Conservation (phyloP, 1,140 invertebrate genomes). For the Chionoecetes opilio region DNA sequence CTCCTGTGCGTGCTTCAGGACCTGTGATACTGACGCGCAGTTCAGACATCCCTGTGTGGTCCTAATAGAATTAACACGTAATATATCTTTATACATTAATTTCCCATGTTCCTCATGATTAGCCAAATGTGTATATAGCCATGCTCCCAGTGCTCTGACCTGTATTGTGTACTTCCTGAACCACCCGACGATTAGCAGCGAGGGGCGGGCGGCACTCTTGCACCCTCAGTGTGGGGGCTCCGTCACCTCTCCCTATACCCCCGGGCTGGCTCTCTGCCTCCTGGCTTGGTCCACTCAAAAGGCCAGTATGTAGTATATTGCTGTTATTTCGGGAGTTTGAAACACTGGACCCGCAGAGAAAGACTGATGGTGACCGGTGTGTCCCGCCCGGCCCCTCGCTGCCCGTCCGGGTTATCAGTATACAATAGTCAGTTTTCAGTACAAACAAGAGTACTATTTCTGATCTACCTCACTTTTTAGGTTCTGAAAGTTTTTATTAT, state of each 20-base stretch:
- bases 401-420: slow-evolving; percentile 66
- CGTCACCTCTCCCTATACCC: background rate
- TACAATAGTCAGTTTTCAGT: slow-evolving; percentile 79
- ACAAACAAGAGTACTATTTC: slow-evolving; percentile 76
- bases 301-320: slow-evolving; percentile 74
- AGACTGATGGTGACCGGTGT: background rate
- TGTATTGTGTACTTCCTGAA: slow-evolving; percentile 59
- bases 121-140: slow-evolving; percentile 68
- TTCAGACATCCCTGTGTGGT: slow-evolving; percentile 61
- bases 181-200: background rate
- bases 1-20: slow-evolving; percentile 39
- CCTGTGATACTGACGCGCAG: slow-evolving; percentile 56
- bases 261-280: background rate
- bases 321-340: slow-evolving; percentile 49
- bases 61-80: slow-evolving; percentile 63
- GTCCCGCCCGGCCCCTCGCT: background rate
- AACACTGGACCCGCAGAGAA: slow-evolving; percentile 54
- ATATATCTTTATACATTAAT: slow-evolving; percentile 77
- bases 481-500: slow-evolving; percentile 74
- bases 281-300: slow-evolving; percentile 50
- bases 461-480: slow-evolving; percentile 77
- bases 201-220: background rate
- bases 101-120: slow-evolving; percentile 77
- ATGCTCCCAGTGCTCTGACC: slow-evolving; percentile 77
- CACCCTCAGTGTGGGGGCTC: background rate